Conservation (phyloP, 2,888 invertebrate species). For the Tricholauxania praeusta region DNA sequence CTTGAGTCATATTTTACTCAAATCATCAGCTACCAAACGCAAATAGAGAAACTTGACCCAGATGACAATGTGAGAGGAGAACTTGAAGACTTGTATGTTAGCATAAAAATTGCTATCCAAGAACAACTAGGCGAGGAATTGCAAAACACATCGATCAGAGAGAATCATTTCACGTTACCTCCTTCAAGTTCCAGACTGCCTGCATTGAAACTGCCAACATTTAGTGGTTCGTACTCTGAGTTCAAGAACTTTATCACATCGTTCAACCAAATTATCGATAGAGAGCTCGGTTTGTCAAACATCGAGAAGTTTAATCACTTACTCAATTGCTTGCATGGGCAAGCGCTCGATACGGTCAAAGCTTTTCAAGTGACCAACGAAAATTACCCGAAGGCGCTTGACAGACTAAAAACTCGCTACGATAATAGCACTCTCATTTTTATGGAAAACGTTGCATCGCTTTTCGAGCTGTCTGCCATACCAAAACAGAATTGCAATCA, state of each 20-base stretch:
- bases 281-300: background rate
- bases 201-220: conserved; percentile 2
- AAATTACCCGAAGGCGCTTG: conserved; percentile 38
- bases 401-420: conserved; percentile 31
- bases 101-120: conserved; percentile 13
- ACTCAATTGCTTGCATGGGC: conserved; percentile 30
- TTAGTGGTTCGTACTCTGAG: conserved; percentile 29
- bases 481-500: conserved; percentile 20
- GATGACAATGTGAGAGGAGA: conserved; percentile 13
- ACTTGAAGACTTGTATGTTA: conserved; percentile 19
- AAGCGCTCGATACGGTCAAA: conserved; percentile 38
- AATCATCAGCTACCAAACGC: background rate
- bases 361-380: conserved; percentile 40
- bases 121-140: background rate
- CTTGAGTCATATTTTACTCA: background rate
- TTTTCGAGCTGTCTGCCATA: conserved; percentile 30
- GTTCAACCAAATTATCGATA: conserved; percentile 10
- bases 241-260: conserved; percentile 6
- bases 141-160: background rate
- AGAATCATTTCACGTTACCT: background rate
- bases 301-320: conserved; percentile 16
- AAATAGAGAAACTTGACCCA: background rate
- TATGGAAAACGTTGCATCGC: conserved; percentile 30
- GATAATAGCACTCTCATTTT: conserved; percentile 42
- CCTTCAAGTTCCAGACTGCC: background rate